phyloP scores from a whole-genome alignment of 2,888 invertebrate genomes.

The Xestia ashworthii region DNA sequence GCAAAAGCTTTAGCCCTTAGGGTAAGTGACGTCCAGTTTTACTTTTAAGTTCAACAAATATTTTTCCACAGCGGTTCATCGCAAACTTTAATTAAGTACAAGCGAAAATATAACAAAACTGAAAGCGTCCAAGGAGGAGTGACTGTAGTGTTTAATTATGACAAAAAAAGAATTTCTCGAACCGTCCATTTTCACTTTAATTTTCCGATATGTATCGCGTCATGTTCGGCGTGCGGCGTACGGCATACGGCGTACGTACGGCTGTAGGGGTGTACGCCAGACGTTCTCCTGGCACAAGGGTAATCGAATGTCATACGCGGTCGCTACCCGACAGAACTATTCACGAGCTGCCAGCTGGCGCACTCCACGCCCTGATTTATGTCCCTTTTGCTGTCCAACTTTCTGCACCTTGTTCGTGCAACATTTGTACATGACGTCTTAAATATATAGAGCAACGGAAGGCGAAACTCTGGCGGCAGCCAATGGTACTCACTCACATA shows the following conservation, averaged over 20 bases:
- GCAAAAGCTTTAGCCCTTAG: slow-evolving; percentile 9
- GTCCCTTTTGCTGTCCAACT: slow-evolving; percentile 85
- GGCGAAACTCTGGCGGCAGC: slow-evolving; percentile 69
- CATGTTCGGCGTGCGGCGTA: slow-evolving; percentile 8
- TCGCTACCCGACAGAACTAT: slow-evolving; percentile 84
- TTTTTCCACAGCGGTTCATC: not conserved
- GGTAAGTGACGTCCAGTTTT: slow-evolving; percentile 8
- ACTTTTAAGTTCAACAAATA: not conserved
- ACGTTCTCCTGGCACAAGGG: slow-evolving; percentile 72
- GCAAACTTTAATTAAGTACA: slow-evolving; percentile 10
- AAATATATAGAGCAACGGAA: slow-evolving; percentile 80
- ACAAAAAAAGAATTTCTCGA: slow-evolving; percentile 14
- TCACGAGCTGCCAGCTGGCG: slow-evolving; percentile 82
- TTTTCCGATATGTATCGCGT: slow-evolving; percentile 55
- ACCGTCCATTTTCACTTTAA: slow-evolving; percentile 36
- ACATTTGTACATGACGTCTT: slow-evolving; percentile 87
- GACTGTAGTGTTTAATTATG: slow-evolving; percentile 22
- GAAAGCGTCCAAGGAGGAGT: slow-evolving; percentile 2
- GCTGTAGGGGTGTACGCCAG: slow-evolving; percentile 38
- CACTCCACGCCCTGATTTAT: slow-evolving; percentile 85
- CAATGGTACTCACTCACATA: slow-evolving; percentile 54
- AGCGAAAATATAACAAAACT: slow-evolving; percentile 3
- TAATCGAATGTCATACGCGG: slow-evolving; percentile 89
- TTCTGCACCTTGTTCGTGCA: slow-evolving; percentile 88
- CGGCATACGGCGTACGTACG: slow-evolving; percentile 20